Conservation (phyloP, 2,888 invertebrate genomes). For the Tachystola acroxantha region DNA sequence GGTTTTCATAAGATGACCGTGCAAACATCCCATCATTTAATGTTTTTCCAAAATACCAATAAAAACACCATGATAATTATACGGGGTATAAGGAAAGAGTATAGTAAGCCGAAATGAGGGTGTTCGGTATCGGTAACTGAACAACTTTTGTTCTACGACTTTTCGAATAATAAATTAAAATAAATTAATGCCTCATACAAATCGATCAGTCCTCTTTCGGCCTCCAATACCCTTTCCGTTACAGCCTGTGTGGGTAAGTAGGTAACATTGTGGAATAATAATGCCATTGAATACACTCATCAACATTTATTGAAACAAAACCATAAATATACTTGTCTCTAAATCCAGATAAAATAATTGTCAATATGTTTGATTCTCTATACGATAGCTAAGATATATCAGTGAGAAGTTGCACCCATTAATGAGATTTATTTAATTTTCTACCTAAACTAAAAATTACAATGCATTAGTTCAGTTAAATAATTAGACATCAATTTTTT, state of each 20-base stretch:
- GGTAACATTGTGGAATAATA: constrained; percentile 4
- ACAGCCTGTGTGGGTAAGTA: no score
- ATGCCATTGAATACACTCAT: constrained; percentile 23
- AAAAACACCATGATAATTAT: not conserved
- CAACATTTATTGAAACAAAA: constrained; percentile 21
- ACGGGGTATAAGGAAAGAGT: not conserved
- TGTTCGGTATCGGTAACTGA: no score
- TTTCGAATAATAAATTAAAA: no score
- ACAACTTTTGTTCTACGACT: no score
- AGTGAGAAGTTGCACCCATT: constrained; percentile 22
- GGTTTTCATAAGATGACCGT: no score
- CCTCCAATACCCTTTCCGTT: no score
- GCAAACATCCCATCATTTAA: no score
- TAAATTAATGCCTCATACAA: no score
- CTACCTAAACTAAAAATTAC: constrained; percentile 7
- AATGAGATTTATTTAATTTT: constrained; percentile 16
- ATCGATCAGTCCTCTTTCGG: no score
- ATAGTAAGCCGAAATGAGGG: no score
- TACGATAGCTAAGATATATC: not conserved
- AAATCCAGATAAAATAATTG: constrained; percentile 11
- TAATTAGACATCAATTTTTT: constrained; percentile 7
- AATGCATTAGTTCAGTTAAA: constrained; percentile 11
- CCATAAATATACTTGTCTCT: constrained; percentile 29
- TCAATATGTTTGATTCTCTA: no score
- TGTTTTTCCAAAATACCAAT: no score